Percentiles rank a stretch among this genome's conserved stretches.
These are phyloP conservation scores for Anagyrus pseudococci DNA, from an alignment of 2,888 invertebrate genomes.

Conservation along the genomic window DNA sequence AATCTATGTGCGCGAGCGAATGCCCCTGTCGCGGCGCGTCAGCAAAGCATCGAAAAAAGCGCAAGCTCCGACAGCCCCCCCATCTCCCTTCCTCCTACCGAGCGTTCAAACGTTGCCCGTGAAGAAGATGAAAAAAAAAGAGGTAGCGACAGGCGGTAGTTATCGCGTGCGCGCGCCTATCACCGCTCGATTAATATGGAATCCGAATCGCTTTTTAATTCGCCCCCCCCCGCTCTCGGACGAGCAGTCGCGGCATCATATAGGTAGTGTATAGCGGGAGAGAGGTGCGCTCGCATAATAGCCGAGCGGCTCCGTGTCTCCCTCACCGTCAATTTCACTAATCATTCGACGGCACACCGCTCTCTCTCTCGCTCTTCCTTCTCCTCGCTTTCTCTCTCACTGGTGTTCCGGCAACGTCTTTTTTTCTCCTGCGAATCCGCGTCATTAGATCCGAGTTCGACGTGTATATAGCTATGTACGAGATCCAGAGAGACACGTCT, in stretches of 20 bases:
- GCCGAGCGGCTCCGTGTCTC: conserved; percentile 28
- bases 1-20: background rate
- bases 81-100: too few species aligned
- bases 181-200: conserved; percentile 37
- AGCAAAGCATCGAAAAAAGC: conserved; percentile 2
- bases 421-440: conserved; percentile 2
- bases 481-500: background rate
- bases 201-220: conserved; percentile 39
- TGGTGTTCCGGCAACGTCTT: background rate
- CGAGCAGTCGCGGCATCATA: background rate
- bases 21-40: background rate
- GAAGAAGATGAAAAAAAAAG: conserved; percentile 4
- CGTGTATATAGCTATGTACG: background rate
- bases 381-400: background rate
- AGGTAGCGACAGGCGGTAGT: background rate
- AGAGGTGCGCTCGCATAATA: conserved; percentile 31
- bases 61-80: background rate
- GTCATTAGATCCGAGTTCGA: conserved; percentile 21
- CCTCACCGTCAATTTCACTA: conserved; percentile 38
- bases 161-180: conserved; percentile 13
- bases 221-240: conserved; percentile 18
- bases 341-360: conserved; percentile 28
- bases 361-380: background rate
- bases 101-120: too few species aligned
- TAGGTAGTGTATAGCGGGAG: too few species aligned